These are phyloP conservation scores for Melanostoma mellinum DNA, from an alignment of 2,888 invertebrate genomes.

Conservation along the genomic window DNA sequence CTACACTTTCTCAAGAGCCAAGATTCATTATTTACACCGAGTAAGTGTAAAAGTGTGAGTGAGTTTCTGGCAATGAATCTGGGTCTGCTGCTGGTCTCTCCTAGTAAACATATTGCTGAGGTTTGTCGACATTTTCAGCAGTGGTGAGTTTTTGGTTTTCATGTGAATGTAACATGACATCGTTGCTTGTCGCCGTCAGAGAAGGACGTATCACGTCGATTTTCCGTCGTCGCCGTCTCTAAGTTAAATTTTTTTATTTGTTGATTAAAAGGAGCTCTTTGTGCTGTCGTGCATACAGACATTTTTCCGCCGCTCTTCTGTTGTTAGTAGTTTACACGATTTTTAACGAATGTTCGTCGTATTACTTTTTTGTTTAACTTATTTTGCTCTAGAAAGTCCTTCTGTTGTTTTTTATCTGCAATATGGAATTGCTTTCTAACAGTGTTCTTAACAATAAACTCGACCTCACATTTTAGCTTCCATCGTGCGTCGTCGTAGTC, in stretches of 20 bases:
- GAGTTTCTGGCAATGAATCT: constrained; percentile 17
- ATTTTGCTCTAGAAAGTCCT: constrained; percentile 42
- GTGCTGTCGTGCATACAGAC: constrained; percentile 41
- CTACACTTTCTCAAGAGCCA: background rate
- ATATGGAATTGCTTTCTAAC: constrained; percentile 45
- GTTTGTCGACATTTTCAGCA: constrained; percentile 16
- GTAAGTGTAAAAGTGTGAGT: background rate
- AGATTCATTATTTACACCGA: background rate
- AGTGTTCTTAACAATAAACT: constrained; percentile 32
- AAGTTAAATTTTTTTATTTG: constrained; percentile 65
- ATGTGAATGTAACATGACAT: constrained; percentile 52
- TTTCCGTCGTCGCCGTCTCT: constrained; percentile 68
- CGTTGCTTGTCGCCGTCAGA: constrained; percentile 70
- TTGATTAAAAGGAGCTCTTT: constrained; percentile 63
- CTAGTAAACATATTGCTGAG: constrained; percentile 22
- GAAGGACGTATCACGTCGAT: constrained; percentile 70
- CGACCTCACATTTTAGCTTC: constrained; percentile 33
- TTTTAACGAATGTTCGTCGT: constrained; percentile 47
- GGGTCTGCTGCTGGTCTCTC: constrained; percentile 5
- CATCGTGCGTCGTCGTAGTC: constrained; percentile 24
- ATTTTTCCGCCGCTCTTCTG: constrained; percentile 55
- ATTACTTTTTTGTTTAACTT: constrained; percentile 24
- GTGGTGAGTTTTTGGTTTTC: constrained; percentile 31
- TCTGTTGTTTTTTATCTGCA: constrained; percentile 31
- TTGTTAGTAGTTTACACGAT: constrained; percentile 48